These are phyloP conservation scores for Belonocnema kinseyi DNA, from an alignment of 1,140 invertebrate genomes.

Conservation along the genomic window DNA sequence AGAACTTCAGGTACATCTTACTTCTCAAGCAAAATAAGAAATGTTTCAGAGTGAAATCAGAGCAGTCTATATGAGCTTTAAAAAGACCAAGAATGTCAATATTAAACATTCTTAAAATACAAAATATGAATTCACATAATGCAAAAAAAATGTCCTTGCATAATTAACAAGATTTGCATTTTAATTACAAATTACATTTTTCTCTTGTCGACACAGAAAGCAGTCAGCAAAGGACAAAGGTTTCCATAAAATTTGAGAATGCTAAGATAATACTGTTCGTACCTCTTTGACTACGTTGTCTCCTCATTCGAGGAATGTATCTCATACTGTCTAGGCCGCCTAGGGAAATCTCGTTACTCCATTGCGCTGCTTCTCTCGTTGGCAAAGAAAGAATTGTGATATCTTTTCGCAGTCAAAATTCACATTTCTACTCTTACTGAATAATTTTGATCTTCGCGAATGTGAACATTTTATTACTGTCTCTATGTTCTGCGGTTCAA, in stretches of 20 bases:
- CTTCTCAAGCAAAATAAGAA: no score
- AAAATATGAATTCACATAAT: no score
- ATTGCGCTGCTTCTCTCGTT: not conserved
- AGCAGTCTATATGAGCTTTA: no score
- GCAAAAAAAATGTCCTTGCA: not conserved
- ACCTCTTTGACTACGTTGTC: constrained; percentile 18
- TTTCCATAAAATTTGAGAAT: constrained; percentile 2
- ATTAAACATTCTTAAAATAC: no score
- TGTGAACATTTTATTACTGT: constrained; percentile 9
- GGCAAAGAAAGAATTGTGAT: constrained; percentile 5
- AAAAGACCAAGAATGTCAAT: no score
- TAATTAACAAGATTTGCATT: constrained; percentile 1
- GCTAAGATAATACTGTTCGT: constrained; percentile 15
- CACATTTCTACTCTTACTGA: constrained; percentile 6
- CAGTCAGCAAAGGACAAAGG: not conserved
- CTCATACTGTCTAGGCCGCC: constrained; percentile 20
- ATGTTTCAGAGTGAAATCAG: no score
- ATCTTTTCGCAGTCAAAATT: constrained; percentile 15
- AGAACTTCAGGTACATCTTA: no score
- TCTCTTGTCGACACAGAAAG: not conserved
- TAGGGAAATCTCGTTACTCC: constrained; percentile 22
- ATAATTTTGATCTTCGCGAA: constrained; percentile 7
- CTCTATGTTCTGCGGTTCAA: not conserved
- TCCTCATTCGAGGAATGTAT: constrained; percentile 19
- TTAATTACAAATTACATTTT: not conserved